Evolutionary conservation across 1,140 invertebrate species (phyloP).

Genomic region (Frieseomelitta varia): DNA sequence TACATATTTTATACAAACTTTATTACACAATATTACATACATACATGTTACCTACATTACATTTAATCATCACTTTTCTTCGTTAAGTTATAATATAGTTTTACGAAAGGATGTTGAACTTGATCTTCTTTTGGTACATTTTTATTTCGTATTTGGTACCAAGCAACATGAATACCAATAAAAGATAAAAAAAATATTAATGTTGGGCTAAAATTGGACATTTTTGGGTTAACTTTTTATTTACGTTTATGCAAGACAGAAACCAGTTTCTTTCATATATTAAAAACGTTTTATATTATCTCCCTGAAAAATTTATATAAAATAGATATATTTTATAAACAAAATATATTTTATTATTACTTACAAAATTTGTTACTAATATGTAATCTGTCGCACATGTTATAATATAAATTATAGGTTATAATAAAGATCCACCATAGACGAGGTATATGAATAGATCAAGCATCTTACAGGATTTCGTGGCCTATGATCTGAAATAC

Average conservation of each 20-base stretch:
- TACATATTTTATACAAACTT: background rate
- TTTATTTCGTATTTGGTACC: slow-evolving; percentile 21
- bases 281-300: background rate
- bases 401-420: background rate
- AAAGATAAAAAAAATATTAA: background rate
- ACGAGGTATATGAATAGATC: too few species aligned
- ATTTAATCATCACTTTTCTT: background rate
- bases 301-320: background rate
- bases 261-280: background rate
- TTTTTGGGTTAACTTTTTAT: background rate
- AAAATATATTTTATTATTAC: background rate
- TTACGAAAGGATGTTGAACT: slow-evolving; percentile 25
- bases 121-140: slow-evolving; percentile 16
- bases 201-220: background rate
- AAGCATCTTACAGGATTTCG: too few species aligned
- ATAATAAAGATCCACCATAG: background rate
- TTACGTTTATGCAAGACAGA: background rate
- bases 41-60: background rate
- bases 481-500: too few species aligned
- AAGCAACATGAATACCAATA: slow-evolving; percentile 31
- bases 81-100: background rate
- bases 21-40: background rate
- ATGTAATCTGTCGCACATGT: background rate
- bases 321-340: background rate
- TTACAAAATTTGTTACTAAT: background rate